Conservation (phyloP, 2,797 vertebrate species). For the Nyctibius grandis region DNA sequence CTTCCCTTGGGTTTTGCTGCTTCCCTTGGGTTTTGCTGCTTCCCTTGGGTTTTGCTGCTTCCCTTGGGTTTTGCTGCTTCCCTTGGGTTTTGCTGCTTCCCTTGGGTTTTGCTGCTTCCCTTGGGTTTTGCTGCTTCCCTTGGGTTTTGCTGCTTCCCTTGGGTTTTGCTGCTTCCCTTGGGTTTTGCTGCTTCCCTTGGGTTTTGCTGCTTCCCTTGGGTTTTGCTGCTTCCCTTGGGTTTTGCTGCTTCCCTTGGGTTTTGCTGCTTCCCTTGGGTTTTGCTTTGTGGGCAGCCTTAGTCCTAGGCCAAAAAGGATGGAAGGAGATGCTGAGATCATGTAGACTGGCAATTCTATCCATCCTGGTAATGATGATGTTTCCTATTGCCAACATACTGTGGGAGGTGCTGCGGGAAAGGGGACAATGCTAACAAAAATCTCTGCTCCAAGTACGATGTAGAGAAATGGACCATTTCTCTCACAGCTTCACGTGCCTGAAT, state of each 20-base stretch:
- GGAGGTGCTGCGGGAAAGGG: background rate
- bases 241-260: no score
- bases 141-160: no score
- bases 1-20: background rate
- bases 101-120: background rate
- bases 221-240: no score
- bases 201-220: no score
- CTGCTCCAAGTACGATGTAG: background rate
- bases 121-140: background rate
- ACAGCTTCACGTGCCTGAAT: background rate
- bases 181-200: no score
- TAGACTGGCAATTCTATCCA: background rate
- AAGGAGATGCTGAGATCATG: no score
- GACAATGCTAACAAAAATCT: background rate
- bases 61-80: no score
- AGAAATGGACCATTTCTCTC: background rate
- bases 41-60: no score
- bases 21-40: no score
- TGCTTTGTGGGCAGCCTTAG: background rate
- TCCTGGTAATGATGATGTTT: background rate
- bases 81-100: no score
- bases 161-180: no score
- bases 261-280: background rate
- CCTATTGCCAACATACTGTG: rapidly evolving
- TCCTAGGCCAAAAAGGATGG: background rate